Evolutionary conservation across 2,797 vertebrate genomes (phyloP), one percentile per base, ranked within the genome.

Genomic region (Peromyscus aztecus): DNA sequence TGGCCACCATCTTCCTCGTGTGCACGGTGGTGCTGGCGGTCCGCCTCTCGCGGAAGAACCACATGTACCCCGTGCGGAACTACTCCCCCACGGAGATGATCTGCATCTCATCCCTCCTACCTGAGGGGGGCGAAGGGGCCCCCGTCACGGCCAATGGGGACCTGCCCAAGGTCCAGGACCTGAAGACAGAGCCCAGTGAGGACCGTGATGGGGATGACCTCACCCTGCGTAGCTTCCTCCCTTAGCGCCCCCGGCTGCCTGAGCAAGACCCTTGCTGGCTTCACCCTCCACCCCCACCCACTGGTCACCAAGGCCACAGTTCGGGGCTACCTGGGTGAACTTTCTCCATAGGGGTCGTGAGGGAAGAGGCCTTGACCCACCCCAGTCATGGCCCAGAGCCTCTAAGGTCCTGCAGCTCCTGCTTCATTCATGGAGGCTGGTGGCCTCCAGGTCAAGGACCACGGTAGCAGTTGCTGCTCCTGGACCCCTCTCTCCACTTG

Each of bases 181-280:
- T n/a, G 0, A 98, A 61, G 91, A 86, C 83, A 4, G 97, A 98
- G 0, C 96, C 93, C 0, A 0, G 19, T 0, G 92, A 80, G 0
- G 99, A 99, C 7, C 98, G 89, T 0, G 99, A 99, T 0, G 98
- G 94, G 0, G 99, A 99, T 49, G 99, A 99, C 95, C 97, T 99
- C 91, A 99, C 99, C 0, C 99, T 99, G 55, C 99, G 98, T 96
- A 99, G 99, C 98, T 99, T 99, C 97, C 98, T 99, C 9, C 99
- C 99, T 1, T 98, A 98, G 91, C 10, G 0, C 2, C n/a, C 24
- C 10, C 0, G 14, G 52, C 52, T 4, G 27, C 27, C 46, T 57
- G 49, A 87, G 86, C 76, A 13, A 29, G 46, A 5, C 37, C 14
- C 63, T 1, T 17, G 29, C n/a, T 57, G 11, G 4, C 49, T 55